phyloP scores from a whole-genome alignment of 1,140 invertebrate genomes.

The Doryteuthis pealeii region DNA sequence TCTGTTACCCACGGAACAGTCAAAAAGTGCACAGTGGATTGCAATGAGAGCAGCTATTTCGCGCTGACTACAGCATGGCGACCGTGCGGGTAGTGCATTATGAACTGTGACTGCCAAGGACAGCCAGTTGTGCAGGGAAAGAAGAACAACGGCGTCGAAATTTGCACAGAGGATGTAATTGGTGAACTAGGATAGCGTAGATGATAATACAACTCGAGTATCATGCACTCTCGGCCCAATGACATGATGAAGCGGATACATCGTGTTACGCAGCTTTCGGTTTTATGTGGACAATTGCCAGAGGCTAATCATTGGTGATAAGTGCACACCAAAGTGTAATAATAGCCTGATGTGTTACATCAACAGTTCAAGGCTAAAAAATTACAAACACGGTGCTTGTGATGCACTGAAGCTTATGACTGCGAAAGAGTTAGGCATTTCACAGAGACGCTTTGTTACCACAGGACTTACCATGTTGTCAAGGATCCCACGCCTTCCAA shows the following conservation, averaged over 20 bases:
- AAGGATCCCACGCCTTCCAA: background rate
- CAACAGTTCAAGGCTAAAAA: conserved; percentile 44
- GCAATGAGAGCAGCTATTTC: conserved; percentile 45
- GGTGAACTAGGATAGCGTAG: conserved; percentile 29
- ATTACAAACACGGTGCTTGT: conserved; percentile 44
- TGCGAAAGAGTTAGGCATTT: conserved; percentile 37
- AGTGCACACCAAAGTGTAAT: conserved; percentile 43
- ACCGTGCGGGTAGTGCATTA: conserved; percentile 40
- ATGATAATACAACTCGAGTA: conserved; percentile 29
- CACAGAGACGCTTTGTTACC: conserved; percentile 40
- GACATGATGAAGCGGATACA: conserved; percentile 53
- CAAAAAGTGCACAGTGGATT: conserved; percentile 33
- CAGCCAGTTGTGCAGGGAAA: conserved; percentile 26
- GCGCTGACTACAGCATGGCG: conserved; percentile 39
- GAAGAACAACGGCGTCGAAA: conserved; percentile 36
- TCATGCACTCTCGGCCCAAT: conserved; percentile 43
- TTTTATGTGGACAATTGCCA: conserved; percentile 42
- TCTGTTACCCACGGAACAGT: conserved; percentile 24
- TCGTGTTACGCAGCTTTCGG: conserved; percentile 44
- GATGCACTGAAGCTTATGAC: conserved; percentile 44
- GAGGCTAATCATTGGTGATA: conserved; percentile 28
- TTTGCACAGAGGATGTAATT: conserved; percentile 41
- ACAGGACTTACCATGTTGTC: conserved; percentile 10
- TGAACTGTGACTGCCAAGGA: conserved; percentile 48
- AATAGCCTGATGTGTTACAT: conserved; percentile 50